Evolutionary conservation across 2,888 invertebrate genomes (phyloP).

Genomic region (Leptinotarsa haldemani): DNA sequence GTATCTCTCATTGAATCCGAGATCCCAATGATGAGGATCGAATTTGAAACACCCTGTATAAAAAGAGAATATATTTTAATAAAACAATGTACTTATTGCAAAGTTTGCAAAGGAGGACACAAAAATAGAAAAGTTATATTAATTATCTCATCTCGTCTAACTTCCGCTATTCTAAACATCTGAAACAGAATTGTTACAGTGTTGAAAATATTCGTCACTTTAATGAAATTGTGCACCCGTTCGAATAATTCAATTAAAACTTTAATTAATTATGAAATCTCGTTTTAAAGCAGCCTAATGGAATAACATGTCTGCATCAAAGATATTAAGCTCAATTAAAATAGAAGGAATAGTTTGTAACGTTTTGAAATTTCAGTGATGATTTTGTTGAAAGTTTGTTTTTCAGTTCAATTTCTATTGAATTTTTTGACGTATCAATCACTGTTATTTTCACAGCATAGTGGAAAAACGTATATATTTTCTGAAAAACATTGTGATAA

Average conservation of each 20-base stretch:
- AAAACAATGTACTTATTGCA: background rate
- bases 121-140: background rate
- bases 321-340: too few relatives aligned
- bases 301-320: background rate
- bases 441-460: too few relatives aligned
- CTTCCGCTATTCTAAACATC: constrained; percentile 13
- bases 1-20: too few relatives aligned
- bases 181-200: constrained; percentile 14
- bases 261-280: constrained; percentile 29
- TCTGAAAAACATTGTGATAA: background rate
- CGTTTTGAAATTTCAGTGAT: too few relatives aligned
- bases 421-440: too few relatives aligned
- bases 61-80: background rate
- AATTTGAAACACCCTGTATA: too few relatives aligned
- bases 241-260: constrained; percentile 27
- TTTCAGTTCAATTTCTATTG: too few relatives aligned
- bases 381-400: too few relatives aligned
- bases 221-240: constrained; percentile 29
- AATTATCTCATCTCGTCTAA: constrained; percentile 5
- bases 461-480: too few relatives aligned
- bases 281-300: background rate
- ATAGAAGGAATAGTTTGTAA: too few relatives aligned
- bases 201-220: constrained; percentile 25
- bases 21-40: too few relatives aligned
- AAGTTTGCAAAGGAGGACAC: background rate